A percentile compares a stretch with the other conserved stretches of the same genome.
Evolutionary conservation across 2,113 vertebrate species (phyloP).

Genomic region (Arizona elegans): DNA sequence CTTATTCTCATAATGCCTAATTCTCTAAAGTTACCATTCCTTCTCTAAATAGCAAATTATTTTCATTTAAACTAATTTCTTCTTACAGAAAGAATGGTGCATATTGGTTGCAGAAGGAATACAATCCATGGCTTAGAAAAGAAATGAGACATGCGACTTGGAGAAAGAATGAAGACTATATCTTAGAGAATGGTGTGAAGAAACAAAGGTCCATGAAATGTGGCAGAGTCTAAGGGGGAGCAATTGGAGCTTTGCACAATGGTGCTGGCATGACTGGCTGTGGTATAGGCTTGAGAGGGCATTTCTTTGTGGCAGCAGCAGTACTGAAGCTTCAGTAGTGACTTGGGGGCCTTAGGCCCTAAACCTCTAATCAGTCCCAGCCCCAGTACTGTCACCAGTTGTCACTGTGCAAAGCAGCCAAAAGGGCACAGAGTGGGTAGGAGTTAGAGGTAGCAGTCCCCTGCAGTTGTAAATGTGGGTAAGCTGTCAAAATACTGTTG

Average conservation of each 20-base stretch:
- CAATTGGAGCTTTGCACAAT: not conserved
- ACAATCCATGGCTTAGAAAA: no score
- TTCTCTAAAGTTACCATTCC: no score
- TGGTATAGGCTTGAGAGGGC: not conserved
- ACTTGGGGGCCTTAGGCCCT: not conserved
- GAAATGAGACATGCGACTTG: no score
- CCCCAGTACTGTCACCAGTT: not conserved
- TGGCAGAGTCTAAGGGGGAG: not conserved
- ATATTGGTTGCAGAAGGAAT: no score
- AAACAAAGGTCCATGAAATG: no score
- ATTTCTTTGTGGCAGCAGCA: not conserved
- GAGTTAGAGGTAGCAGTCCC: not conserved
- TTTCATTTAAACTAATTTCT: no score
- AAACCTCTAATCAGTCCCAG: not conserved
- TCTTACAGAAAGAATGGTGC: no score
- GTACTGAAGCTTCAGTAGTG: not conserved
- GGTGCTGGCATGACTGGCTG: not conserved
- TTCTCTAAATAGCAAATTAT: no score
- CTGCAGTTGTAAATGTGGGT: not conserved
- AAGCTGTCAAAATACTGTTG: not conserved
- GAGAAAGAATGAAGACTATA: no score
- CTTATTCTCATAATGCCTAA: no score
- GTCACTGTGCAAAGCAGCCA: not conserved
- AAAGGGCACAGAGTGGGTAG: not conserved
- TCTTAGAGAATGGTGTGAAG: no score